Conservation (phyloP, 2,113 vertebrate species). For the Istiophorus platypterus region DNA sequence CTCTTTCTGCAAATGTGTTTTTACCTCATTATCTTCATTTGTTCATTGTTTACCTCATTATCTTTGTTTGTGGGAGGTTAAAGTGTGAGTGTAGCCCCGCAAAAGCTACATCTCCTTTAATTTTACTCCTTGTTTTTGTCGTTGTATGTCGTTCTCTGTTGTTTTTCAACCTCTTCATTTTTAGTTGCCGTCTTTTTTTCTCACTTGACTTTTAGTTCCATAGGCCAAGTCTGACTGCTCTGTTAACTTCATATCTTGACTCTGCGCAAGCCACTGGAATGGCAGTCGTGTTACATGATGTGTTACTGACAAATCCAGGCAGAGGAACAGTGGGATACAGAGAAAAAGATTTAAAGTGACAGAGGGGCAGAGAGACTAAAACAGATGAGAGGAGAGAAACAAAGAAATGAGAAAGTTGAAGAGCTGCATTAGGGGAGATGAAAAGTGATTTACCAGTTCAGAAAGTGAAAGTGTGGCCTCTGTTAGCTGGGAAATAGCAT, state of each 20-base stretch:
- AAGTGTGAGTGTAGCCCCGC: background rate
- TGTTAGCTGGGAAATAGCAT: conserved; percentile 23
- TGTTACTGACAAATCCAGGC: conserved; percentile 1
- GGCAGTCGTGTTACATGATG: conserved; percentile 9
- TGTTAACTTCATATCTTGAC: conserved; percentile 20
- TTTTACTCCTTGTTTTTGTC: background rate
- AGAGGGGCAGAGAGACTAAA: conserved; percentile 30
- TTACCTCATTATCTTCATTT: background rate
- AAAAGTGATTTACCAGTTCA: conserved; percentile 65
- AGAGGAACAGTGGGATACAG: background rate
- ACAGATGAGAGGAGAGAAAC: conserved; percentile 37
- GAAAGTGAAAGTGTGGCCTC: conserved; percentile 28
- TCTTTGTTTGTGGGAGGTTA: conserved; percentile 2
- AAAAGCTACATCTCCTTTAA: background rate
- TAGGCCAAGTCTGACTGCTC: conserved; percentile 19
- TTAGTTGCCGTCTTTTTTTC: background rate
- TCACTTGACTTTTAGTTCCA: background rate
- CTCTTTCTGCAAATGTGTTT: background rate
- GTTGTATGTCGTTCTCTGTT: background rate
- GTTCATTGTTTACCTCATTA: background rate
- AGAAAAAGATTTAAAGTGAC: conserved; percentile 20
- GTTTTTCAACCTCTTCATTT: background rate
- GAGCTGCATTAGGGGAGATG: conserved; percentile 49
- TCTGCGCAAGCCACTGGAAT: conserved; percentile 8
- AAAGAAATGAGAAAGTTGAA: conserved; percentile 55